Evolutionary conservation across 1,140 invertebrate genomes (phyloP), one percentile per base, ranked within the genome.

Genomic region (Zaprionus taronus): DNA sequence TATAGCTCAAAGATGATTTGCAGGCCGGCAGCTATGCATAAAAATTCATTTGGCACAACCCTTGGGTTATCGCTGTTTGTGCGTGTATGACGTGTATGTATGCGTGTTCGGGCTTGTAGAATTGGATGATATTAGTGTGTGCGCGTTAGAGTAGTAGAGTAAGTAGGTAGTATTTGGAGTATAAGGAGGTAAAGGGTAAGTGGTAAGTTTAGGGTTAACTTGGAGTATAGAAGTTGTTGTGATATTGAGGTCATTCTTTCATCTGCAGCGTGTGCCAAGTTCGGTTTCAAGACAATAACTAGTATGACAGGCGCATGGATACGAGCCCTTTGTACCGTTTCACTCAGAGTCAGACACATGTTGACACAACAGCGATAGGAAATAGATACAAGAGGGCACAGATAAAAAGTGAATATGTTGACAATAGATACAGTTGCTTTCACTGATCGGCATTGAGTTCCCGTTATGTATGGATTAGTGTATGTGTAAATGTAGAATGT

Each of bases 1-100:
- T 78, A 47, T 56, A 72, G 63, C 74, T 73, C 49, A 56, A 44
- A 24, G n/a, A 63, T 73, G 63, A 60, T 61, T 66, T 47, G 22
- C 47, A 51, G 47, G 20, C 17, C 28, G 44, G 36, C 58, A 49
- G 44, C 57, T 61, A 69, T 56, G 58, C 67, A 71, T 53, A 38
- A 58, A 58, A 66, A 65, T 66, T 65, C 73, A 66, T 55, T 61
- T 76, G 56, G 47, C 53, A 60, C 44, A 12, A 55, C n/a, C 22
- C 38, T 41, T 38, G 66, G 55, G 36, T 36, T 51, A 31, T 58
- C 28, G 62, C 26, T 56, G 20, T 24, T 31, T 65, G 34, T 69
- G 20, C 56, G 20, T 63, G 12, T 65, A 49, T 70, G 15, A 41
- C n/a, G 49, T 55, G 63, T 69, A 31, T 68, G n/a, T 36, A 24